Evolutionary conservation across 2,888 invertebrate species (phyloP).

Genomic region (Baronia brevicornis): DNA sequence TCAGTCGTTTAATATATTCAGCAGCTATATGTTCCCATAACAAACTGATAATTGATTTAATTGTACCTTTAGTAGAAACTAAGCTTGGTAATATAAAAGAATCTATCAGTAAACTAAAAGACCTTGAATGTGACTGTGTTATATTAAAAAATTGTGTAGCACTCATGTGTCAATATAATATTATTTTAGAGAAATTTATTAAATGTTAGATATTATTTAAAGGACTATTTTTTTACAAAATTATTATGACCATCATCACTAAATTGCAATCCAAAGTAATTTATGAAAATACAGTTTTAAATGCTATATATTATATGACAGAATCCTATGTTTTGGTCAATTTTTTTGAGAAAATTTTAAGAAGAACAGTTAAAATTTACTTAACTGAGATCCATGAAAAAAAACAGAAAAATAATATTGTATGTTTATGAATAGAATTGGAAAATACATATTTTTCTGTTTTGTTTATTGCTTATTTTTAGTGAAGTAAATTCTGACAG

Average conservation of each 20-base stretch:
- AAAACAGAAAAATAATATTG: too few relatives aligned
- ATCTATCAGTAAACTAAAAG: conserved; percentile 42
- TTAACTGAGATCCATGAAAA: too few relatives aligned
- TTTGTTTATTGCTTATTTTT: too few relatives aligned
- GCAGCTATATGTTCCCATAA: conserved; percentile 59
- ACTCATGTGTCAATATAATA: conserved; percentile 64
- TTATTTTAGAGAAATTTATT: conserved; percentile 68
- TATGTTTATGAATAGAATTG: too few relatives aligned
- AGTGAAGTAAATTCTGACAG: too few relatives aligned
- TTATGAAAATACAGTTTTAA: background rate
- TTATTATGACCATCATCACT: background rate
- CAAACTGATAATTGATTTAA: conserved; percentile 48
- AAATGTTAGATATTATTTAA: conserved; percentile 48
- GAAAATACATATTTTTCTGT: too few relatives aligned
- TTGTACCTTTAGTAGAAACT: conserved; percentile 49
- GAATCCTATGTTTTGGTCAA: too few relatives aligned
- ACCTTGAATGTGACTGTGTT: conserved; percentile 37
- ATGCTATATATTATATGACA: too few relatives aligned
- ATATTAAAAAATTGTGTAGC: conserved; percentile 60
- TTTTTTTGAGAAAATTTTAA: too few relatives aligned
- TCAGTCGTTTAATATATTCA: conserved; percentile 60
- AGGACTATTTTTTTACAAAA: background rate
- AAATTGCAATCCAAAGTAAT: background rate
- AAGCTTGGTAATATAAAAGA: conserved; percentile 43
- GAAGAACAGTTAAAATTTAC: too few relatives aligned